Base-by-base conservation (phyloP, 2,888 invertebrate species). In the Pammene fasciana region DNA sequence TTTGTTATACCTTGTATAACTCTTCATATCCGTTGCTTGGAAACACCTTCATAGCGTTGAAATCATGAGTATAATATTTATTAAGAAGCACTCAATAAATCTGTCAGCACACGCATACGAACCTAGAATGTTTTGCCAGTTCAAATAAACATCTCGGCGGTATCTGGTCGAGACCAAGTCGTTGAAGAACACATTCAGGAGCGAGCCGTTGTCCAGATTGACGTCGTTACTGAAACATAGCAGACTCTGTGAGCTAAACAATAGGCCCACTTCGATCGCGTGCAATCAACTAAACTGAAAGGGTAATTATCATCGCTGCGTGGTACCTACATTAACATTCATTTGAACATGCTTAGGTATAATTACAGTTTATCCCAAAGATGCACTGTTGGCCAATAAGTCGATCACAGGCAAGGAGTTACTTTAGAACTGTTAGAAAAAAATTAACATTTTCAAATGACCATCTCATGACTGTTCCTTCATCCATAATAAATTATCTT, bases 121-220 rank as follows among this genome's bases (percentile, higher is more conserved):
- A 96, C 96, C 95, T 70, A 96, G 89, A 75, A 95, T 86, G 73
- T 95, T 95, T 73, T 95, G 94, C 96, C 96, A 96, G 78, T 94
- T 95, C 75, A 95, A 94, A 82, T 94, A 94, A 66, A 95, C 93
- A 78, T 95, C 95, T 61, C 94, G 94, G 60, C 95, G 93, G 79
- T 94, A 95, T 75, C 94, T 93, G 6, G 94, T 95, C 5, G 95
- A 94, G 72, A 95, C 94, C 68, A 95, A 83, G 78, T 95, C 95
- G 74, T 94, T 94, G 79, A 94, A 95, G 81, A 94, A 96, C 36
- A 96, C 93, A 77, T 95, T 94, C 41, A 96, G 75, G 10, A 95
- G 76, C 9, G 94, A 94, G 56, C 93, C 92, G 75, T 95, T 94
- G 5, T 82, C 79, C 14, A 93, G 75, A 59, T 84, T 83, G 34